phyloP scores from a whole-genome alignment of 2,113 vertebrate species.

The Garra rufa region DNA sequence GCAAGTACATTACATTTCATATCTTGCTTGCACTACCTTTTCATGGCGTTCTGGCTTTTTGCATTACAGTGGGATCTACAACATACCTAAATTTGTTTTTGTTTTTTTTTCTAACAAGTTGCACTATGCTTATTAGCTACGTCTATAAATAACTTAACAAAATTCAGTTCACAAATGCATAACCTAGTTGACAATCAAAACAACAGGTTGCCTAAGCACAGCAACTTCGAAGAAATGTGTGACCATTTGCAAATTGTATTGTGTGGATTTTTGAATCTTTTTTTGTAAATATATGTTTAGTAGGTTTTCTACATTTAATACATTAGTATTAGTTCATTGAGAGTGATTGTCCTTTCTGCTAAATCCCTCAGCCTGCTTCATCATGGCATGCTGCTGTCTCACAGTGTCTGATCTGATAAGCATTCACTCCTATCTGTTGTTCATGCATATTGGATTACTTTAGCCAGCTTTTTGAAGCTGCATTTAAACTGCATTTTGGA shows the following conservation, averaged over 20 bases:
- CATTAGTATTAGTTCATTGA: background rate
- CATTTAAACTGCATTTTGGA: too few relatives aligned
- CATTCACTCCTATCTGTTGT: background rate
- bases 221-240: background rate
- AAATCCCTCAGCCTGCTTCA: background rate
- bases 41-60: background rate
- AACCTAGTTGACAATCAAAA: background rate
- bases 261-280: too few relatives aligned
- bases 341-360: background rate
- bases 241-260: background rate
- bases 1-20: background rate
- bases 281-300: too few relatives aligned
- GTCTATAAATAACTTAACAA: too few relatives aligned
- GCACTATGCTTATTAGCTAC: too few relatives aligned
- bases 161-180: too few relatives aligned
- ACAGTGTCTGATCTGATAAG: background rate
- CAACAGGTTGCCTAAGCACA: background rate
- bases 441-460: background rate
- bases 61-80: background rate
- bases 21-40: background rate
- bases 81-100: background rate
- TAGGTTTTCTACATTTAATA: background rate
- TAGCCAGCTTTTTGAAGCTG: too few relatives aligned
- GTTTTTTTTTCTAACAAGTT: too few relatives aligned
- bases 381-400: background rate